These are phyloP conservation scores for Ruditapes philippinarum DNA, from an alignment of 1,140 invertebrate species.

Conservation along the genomic window DNA sequence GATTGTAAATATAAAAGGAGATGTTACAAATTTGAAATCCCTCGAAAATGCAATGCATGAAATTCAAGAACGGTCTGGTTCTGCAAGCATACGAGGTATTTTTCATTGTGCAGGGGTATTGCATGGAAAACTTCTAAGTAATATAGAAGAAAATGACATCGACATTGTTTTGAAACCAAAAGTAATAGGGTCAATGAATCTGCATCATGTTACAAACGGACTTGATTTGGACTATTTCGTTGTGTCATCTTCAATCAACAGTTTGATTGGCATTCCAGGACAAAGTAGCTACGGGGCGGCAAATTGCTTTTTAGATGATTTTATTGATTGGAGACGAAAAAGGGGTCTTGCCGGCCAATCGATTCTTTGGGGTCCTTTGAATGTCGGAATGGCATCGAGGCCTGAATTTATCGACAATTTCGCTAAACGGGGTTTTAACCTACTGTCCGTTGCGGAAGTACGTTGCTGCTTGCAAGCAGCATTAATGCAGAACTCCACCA, in stretches of 20 bases:
- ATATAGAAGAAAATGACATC: neutral
- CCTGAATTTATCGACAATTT: conserved; percentile 3
- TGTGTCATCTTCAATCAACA: conserved; percentile 63
- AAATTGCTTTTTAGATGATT: conserved; percentile 66
- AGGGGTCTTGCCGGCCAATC: conserved; percentile 56
- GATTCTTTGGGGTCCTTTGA: conserved; percentile 69
- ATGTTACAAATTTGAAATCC: conserved; percentile 59
- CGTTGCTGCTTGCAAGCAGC: conserved; percentile 19
- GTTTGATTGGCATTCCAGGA: conserved; percentile 60
- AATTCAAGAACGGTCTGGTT: neutral
- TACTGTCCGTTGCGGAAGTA: conserved; percentile 31
- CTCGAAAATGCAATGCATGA: neutral
- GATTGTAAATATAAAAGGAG: conserved; percentile 65
- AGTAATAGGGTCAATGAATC: conserved; percentile 70
- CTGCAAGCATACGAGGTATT: conserved; percentile 53
- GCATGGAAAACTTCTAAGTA: neutral
- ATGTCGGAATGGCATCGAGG: conserved; percentile 47
- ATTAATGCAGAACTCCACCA: neutral
- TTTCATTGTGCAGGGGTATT: conserved; percentile 78
- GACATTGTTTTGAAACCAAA: conserved; percentile 26
- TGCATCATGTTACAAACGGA: conserved; percentile 68
- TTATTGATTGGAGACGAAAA: conserved; percentile 50
- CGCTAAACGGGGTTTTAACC: neutral
- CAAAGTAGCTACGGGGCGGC: conserved; percentile 68
- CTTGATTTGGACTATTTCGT: conserved; percentile 66